Evolutionary conservation across 2,888 invertebrate genomes (phyloP), one percentile per base, ranked within the genome.

Genomic region (Phrixothrix hirtus): DNA sequence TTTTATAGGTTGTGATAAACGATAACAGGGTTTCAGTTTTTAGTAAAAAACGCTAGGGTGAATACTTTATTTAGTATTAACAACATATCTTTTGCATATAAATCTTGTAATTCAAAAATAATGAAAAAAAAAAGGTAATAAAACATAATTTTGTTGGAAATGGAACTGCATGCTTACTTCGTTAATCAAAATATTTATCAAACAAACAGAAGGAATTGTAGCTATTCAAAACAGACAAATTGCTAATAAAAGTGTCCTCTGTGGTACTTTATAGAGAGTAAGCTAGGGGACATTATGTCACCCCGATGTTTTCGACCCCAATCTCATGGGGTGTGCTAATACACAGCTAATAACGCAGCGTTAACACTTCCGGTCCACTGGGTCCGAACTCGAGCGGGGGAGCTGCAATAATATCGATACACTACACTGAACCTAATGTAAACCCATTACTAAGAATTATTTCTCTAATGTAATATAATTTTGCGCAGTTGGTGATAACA

Each of bases 281-380:
- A 49, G 41, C 52, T 55, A 50, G 55, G 55, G 55, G 15, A 55
- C 42, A 46, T 49, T 48, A 56, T 47, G 52, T 66, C 62, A 61
- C 58, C 66, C 64, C 60, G 59, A 48, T 52, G 52, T 56, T 56
- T 54, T 52, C 68, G 62, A 68, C 63, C 65, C 69, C 66, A 67
- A 65, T 69, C 67, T 68, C 70, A 52, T 66, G 70, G 73, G 74
- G 72, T 69, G 72, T 65, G 67, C 70, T 74, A 75, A 73, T 74
- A 73, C 69, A 74, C 72, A 75, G 73, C 75, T 75, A 75, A 75
- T 75, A 75, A 75, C 72, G 72, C 71, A 68, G 69, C 73, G 74
- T 75, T 75, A 74, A 75, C 74, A 74, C 75, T 75, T 75, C 75
- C 75, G 75, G 75, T 74, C 72, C 73, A 72, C 64, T 70, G 71